These are phyloP conservation scores for Atrichornis clamosus DNA, from an alignment of 2,113 vertebrate species.

Conservation along the genomic window DNA sequence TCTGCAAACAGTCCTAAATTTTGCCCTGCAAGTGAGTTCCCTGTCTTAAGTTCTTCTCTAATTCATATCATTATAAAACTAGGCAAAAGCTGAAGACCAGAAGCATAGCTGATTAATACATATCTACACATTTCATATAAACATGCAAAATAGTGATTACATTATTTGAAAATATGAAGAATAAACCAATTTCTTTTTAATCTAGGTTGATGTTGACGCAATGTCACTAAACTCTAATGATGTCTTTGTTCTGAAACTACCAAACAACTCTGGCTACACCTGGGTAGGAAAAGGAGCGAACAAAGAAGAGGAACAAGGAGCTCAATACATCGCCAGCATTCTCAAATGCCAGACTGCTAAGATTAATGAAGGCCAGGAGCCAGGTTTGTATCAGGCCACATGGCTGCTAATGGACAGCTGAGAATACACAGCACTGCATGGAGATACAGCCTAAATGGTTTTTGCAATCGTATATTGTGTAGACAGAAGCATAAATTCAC, in stretches of 20 bases:
- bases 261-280: conserved; percentile 72
- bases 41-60: not conserved
- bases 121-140: not conserved
- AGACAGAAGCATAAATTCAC: not conserved
- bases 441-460: not conserved
- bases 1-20: not conserved
- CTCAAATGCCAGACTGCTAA: conserved; percentile 71
- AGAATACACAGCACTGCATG: not conserved
- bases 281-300: conserved; percentile 88
- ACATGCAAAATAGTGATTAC: not conserved
- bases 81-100: not conserved
- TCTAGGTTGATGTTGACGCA: conserved; percentile 80
- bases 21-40: not conserved
- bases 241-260: conserved; percentile 84
- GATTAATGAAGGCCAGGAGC: conserved; percentile 81
- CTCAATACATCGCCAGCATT: conserved; percentile 73
- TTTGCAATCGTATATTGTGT: not conserved
- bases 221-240: conserved; percentile 89
- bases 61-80: not conserved
- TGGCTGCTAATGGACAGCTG: not conserved
- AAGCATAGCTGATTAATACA: not conserved
- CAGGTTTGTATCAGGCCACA: conserved; percentile 67
- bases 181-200: not conserved
- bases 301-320: conserved; percentile 81
- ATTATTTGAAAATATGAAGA: not conserved